Conservation (phyloP, 2,888 invertebrate genomes). For the Drosophila anomalata region DNA sequence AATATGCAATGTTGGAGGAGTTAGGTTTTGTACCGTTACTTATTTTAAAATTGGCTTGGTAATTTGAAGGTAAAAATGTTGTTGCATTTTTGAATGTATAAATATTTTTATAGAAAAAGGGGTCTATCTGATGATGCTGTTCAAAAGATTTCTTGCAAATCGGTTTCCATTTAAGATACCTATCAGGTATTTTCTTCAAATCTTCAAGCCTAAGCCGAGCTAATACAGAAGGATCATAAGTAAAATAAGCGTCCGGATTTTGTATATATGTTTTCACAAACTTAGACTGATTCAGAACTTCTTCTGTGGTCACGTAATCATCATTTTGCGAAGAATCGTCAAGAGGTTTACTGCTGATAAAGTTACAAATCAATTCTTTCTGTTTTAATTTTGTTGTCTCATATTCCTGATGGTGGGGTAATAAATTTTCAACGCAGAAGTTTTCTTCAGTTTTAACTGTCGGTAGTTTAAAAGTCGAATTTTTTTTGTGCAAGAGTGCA, state of each 20-base stretch:
- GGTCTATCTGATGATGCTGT: not conserved
- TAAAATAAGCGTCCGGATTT: conserved; percentile 83
- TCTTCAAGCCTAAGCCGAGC: conserved; percentile 82
- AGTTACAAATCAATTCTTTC: conserved; percentile 54
- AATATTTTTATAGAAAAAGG: conserved; percentile 76
- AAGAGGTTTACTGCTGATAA: conserved; percentile 2
- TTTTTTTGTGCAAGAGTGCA: conserved; percentile 41
- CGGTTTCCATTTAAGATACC: conserved; percentile 32
- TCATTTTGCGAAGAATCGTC: conserved; percentile 45
- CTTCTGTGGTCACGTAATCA: conserved; percentile 83
- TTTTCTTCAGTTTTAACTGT: conserved; percentile 48
- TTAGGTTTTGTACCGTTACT: conserved; percentile 81
- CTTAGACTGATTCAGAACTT: conserved; percentile 83
- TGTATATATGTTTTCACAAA: conserved; percentile 84
- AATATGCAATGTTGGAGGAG: conserved; percentile 69
- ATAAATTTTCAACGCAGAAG: conserved; percentile 80
- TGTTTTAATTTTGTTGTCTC: conserved; percentile 38
- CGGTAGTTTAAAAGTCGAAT: too few species aligned
- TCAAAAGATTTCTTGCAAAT: conserved; percentile 7
- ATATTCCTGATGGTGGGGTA: conserved; percentile 73
- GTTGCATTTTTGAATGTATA: not conserved
- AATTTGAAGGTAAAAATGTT: conserved; percentile 61
- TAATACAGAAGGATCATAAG: conserved; percentile 83
- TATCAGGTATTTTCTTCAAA: conserved; percentile 64
- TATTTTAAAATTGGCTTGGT: conserved; percentile 83